Conservation (phyloP, 1,140 invertebrate species). For the Ladona fulva region DNA sequence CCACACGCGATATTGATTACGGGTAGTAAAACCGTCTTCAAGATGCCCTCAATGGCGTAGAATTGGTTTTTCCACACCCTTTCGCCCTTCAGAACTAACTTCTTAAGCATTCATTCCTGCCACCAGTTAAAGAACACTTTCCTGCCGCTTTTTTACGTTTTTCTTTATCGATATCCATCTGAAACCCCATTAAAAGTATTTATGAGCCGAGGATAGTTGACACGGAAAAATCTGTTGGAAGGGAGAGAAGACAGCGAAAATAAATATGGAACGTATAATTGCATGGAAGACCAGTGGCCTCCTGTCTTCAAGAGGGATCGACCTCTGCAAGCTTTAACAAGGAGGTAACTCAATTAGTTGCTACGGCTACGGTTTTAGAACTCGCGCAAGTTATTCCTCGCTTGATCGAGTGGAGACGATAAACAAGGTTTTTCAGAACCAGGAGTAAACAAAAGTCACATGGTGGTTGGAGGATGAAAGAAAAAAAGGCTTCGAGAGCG, state of each 20-base stretch:
- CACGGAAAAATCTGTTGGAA: neutral
- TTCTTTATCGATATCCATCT: neutral
- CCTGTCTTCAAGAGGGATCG: neutral
- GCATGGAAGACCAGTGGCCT: slow-evolving; percentile 6
- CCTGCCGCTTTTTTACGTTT: neutral
- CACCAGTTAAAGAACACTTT: no score
- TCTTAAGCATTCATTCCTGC: no score
- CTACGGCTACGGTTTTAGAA: neutral
- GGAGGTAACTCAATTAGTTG: slow-evolving; percentile 5
- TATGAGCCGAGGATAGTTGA: neutral
- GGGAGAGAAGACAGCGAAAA: neutral
- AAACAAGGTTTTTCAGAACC: neutral
- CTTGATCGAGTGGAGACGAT: neutral
- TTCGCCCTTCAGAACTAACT: no score
- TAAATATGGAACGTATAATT: slow-evolving; percentile 8
- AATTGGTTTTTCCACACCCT: no score
- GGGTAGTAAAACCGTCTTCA: no score
- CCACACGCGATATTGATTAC: no score
- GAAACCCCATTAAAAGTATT: neutral
- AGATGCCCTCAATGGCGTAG: no score
- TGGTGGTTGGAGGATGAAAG: neutral
- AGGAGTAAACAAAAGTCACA: neutral
- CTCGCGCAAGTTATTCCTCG: neutral
- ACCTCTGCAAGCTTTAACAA: neutral
- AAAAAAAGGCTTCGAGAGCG: no score